A percentile compares a stretch with the other conserved stretches of the same genome.
phyloP scores from a whole-genome alignment of 2,888 invertebrate genomes.

The Anodontia alba region DNA sequence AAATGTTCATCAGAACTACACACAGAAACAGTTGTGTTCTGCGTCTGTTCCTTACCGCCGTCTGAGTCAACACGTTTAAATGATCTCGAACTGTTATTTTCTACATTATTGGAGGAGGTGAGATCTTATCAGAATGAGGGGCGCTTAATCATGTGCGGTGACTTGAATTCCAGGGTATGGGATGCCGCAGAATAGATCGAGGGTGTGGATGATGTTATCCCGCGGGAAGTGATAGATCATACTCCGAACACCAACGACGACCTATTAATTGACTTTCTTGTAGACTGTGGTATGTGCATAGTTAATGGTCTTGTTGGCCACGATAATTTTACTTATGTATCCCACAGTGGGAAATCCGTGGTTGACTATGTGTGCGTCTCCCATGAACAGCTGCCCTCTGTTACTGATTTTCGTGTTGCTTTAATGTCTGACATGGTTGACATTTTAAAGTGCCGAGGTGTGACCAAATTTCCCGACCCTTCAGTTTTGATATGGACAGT shows the following conservation, averaged over 20 bases:
- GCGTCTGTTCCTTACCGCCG: conserved; percentile 23
- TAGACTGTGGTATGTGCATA: conserved; percentile 4
- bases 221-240: background rate
- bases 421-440: background rate
- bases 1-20: background rate
- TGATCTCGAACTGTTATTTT: conserved; percentile 16
- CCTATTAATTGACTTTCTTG: no score
- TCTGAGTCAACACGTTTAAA: background rate
- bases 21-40: conserved; percentile 1
- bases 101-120: conserved; percentile 10
- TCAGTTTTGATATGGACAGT: background rate
- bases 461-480: background rate
- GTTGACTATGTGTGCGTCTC: no score
- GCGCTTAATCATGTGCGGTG: conserved; percentile 12
- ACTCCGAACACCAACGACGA: background rate
- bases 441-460: background rate
- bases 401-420: background rate
- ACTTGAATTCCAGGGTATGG: conserved; percentile 16
- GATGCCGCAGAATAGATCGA: conserved; percentile 10
- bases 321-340: background rate
- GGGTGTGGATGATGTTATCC: background rate
- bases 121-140: conserved; percentile 18
- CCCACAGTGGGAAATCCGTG: conserved; percentile 9
- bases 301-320: background rate
- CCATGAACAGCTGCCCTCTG: background rate